These are phyloP conservation scores for Phyllotreta cruciferae DNA, from an alignment of 2,888 invertebrate genomes.

Conservation along the genomic window DNA sequence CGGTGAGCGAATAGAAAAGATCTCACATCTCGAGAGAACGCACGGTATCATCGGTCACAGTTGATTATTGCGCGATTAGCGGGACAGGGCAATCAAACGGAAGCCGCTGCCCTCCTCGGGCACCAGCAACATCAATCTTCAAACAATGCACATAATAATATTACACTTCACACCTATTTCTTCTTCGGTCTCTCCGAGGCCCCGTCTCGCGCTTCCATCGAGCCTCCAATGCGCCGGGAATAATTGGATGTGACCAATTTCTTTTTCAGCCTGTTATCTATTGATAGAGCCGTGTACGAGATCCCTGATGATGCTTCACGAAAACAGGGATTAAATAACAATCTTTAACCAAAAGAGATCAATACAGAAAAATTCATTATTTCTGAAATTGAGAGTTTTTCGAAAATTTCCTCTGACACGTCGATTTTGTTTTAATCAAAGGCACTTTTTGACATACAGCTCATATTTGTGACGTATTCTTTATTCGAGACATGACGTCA, in stretches of 20 bases:
- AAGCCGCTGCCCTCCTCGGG: slow-evolving; percentile 57
- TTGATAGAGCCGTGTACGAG: no score
- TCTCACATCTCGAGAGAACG: neutral
- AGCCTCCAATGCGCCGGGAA: slow-evolving; percentile 15
- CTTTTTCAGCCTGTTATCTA: neutral
- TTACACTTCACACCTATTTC: slow-evolving; percentile 56
- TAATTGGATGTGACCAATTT: slow-evolving; percentile 34
- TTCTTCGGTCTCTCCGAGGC: slow-evolving; percentile 19
- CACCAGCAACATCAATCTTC: slow-evolving; percentile 56
- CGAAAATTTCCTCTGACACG: no score
- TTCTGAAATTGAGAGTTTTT: no score
- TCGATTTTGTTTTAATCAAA: no score
- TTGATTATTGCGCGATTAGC: slow-evolving; percentile 56
- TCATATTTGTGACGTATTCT: no score
- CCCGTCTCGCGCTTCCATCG: slow-evolving; percentile 19
- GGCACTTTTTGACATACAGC: no score
- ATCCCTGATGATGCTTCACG: no score
- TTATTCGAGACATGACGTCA: no score
- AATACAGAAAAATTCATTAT: no score
- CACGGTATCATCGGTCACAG: slow-evolving; percentile 48
- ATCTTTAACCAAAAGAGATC: no score
- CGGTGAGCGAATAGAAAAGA: slow-evolving; percentile 3
- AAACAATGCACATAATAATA: slow-evolving; percentile 60
- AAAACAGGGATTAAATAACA: no score
- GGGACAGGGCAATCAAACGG: slow-evolving; percentile 57